Evolutionary conservation across 2,113 vertebrate species (phyloP), one percentile per base, ranked within the genome.

Genomic region (Rhabdomys dilectus): DNA sequence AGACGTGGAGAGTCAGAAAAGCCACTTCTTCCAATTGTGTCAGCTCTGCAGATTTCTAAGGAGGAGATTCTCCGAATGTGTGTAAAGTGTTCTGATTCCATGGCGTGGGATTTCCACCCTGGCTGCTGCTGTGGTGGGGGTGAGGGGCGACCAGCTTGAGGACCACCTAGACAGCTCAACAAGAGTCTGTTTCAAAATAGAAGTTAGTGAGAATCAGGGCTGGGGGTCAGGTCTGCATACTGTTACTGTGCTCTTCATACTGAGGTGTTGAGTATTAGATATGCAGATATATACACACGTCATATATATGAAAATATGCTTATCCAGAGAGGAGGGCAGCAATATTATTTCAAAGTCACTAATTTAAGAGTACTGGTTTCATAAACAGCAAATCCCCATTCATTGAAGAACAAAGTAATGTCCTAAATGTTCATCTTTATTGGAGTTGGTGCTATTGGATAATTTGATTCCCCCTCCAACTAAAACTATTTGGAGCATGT

Each of bases 361-460:
- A 0, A 42, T 91, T 84, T 73, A 11, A 1, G 16, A 17, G 0
- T 0, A 21, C 12, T 36, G 1, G 7, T 68, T 34, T 53, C 24
- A 0, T 62, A 39, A 9, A 26, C 6, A 5, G 0, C 26, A 12
- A 1, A 29, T 1, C 22, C 34, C 19, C 29, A 56, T 6, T 77
- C 58, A 94, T 90, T 58, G 34, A 16, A 9, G 36, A 9, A 6
- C 7, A 10, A 73, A 60, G 26, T 36, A 2, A n/a, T 21, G 0
- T 78, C 29, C 15, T 89, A 1, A n/a, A 7, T 5, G 0, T 53
- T 13, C 29, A 21, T 24, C 72, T 88, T 58, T 3, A 1, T 58
- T 81, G 31, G 21, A 7, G 1, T 48, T 53, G 58, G 22, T 4
- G 19, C 51, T 70, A 10, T 34, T 36, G 36, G 12, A 5, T 24